phyloP scores from a whole-genome alignment of 2,113 vertebrate species.

The Tragelaphus buxtoni region DNA sequence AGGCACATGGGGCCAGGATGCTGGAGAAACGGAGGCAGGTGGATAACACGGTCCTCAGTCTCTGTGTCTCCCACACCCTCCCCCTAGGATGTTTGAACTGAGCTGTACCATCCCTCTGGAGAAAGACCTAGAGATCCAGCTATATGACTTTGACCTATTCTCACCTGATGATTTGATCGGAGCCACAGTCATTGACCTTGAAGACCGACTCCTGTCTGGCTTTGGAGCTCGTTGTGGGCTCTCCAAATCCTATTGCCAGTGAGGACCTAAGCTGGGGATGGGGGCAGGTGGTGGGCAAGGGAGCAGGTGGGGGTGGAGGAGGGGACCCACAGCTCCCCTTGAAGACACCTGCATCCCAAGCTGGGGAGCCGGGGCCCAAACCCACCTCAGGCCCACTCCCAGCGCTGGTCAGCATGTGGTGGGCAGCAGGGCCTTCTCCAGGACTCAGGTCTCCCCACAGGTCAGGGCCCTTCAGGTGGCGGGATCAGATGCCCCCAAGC shows the following conservation, averaged over 20 bases:
- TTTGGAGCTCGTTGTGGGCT: constrained; percentile 81
- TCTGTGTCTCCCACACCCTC: not conserved
- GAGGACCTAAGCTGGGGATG: not conserved
- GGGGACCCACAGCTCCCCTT: not conserved
- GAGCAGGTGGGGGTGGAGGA: not conserved
- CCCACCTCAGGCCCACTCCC: not conserved
- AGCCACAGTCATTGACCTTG: constrained; percentile 81
- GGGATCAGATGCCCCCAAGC: constrained; percentile 77
- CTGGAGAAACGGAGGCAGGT: not conserved
- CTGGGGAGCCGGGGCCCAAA: not conserved
- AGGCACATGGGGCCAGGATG: fast-evolving
- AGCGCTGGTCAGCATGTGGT: not conserved
- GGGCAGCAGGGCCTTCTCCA: not conserved
- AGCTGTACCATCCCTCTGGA: constrained; percentile 77
- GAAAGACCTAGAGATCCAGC: constrained; percentile 79
- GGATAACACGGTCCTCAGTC: fast-evolving
- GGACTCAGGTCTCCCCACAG: not conserved
- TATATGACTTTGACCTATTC: constrained; percentile 79
- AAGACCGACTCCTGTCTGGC: constrained; percentile 80
- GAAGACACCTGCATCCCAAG: not conserved
- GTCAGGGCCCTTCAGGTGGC: constrained; percentile 69
- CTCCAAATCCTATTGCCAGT: constrained; percentile 75
- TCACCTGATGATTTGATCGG: constrained; percentile 79
- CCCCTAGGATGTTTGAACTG: constrained; percentile 77
- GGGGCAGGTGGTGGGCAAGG: not conserved